A percentile compares a stretch with the other conserved stretches of the same genome.
Evolutionary conservation across 64 coral and sea anemone species (phyloP).

Genomic region (Montipora efflorescens): DNA sequence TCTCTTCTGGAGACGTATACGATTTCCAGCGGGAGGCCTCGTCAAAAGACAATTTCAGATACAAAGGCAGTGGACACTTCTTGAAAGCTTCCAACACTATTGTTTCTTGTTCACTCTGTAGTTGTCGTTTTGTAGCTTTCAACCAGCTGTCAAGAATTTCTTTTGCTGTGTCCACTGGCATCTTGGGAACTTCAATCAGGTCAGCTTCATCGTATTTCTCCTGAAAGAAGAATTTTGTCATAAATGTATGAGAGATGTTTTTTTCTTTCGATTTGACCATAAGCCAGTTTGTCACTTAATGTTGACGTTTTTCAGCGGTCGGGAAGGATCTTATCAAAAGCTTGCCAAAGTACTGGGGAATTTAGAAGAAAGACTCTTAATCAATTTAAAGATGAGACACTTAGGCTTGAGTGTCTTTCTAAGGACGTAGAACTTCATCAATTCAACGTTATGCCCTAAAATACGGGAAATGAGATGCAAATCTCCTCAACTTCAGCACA

Average conservation of each 20-base stretch:
- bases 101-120: conserved; percentile 58
- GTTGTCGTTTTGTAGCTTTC: conserved; percentile 12
- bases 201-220: conserved; percentile 20
- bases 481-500: too few species aligned
- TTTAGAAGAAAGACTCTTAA: too few species aligned
- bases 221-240: neutral
- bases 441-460: too few species aligned
- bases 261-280: too few species aligned
- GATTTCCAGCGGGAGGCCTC: conserved; percentile 87
- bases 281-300: too few species aligned
- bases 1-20: conserved; percentile 62
- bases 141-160: conserved; percentile 73
- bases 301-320: too few species aligned
- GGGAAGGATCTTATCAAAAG: too few species aligned
- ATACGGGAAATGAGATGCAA: too few species aligned
- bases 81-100: conserved; percentile 73
- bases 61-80: conserved; percentile 72
- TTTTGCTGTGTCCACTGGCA: conserved; percentile 60
- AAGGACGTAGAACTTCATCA: too few species aligned
- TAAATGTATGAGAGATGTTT: neutral
- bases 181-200: conserved; percentile 66
- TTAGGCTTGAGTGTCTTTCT: too few species aligned
- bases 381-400: too few species aligned
- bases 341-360: too few species aligned
- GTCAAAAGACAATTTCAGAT: conserved; percentile 75